Percentiles rank a stretch among this genome's conserved stretches.
Conservation (phyloP, 2,113 vertebrate species). For the Gallinago jamesoni region DNA sequence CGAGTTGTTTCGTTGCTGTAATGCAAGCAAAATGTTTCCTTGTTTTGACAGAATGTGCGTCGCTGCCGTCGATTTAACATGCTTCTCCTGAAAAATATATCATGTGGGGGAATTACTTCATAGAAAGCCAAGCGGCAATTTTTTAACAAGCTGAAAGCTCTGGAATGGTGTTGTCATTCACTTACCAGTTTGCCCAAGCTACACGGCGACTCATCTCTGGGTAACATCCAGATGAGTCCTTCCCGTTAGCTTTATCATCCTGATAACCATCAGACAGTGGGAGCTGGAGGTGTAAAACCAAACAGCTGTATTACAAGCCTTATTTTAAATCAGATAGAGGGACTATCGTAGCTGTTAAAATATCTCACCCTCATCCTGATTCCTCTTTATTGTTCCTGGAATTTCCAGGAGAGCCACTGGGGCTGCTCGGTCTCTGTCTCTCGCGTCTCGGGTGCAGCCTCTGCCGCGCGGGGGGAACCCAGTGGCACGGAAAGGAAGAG, state of each 20-base stretch:
- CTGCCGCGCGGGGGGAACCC: neutral
- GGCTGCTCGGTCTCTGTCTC: neutral
- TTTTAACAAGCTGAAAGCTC: neutral
- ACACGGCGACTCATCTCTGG: neutral
- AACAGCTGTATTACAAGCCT: neutral
- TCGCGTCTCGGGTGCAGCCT: rapidly evolving
- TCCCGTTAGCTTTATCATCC: neutral
- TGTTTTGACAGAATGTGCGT: neutral
- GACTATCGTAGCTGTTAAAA: neutral
- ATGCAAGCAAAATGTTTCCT: neutral
- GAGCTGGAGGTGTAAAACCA: neutral
- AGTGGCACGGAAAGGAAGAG: neutral
- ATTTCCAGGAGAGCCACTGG: rapidly evolving
- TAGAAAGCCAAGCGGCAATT: neutral
- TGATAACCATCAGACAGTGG: neutral
- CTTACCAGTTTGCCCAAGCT: neutral
- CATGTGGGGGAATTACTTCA: neutral
- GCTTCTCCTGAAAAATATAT: neutral
- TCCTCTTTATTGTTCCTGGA: neutral
- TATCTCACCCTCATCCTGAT: neutral
- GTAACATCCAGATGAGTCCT: neutral
- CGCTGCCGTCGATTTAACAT: neutral
- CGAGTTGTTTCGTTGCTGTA: neutral
- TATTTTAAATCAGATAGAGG: neutral
- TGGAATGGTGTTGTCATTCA: rapidly evolving